Conservation (phyloP, 2,113 vertebrate species). For the Callochromis pleurospilus region DNA sequence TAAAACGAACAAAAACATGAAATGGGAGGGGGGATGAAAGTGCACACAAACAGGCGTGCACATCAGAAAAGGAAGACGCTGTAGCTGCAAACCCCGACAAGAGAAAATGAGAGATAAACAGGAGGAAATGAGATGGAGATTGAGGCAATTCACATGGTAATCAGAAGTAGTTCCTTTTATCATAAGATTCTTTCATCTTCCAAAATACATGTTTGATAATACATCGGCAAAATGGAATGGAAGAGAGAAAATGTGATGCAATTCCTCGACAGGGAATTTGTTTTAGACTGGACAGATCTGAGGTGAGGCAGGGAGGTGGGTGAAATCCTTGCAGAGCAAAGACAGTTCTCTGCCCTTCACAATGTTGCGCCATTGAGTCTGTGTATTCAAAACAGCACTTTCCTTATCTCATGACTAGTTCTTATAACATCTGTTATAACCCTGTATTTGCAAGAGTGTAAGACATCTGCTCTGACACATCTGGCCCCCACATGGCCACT, state of each 20-base stretch:
- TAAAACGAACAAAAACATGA: neutral
- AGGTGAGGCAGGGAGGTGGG: neutral
- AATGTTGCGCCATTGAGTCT: neutral
- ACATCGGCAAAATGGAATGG: neutral
- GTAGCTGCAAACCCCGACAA: neutral
- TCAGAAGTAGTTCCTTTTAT: constrained; percentile 47
- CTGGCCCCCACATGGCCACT: neutral
- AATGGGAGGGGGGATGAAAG: neutral
- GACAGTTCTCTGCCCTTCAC: neutral
- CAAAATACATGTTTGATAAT: constrained; percentile 30
- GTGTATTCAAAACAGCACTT: neutral
- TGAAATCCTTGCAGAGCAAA: neutral
- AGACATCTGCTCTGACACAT: neutral
- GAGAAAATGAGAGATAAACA: constrained; percentile 37
- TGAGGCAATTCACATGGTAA: constrained; percentile 46
- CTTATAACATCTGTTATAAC: neutral
- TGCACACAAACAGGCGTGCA: neutral
- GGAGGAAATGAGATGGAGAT: constrained; percentile 11
- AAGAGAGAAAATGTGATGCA: neutral
- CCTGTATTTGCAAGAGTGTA: neutral
- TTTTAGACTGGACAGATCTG: neutral
- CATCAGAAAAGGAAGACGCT: neutral
- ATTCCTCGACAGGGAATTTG: neutral
- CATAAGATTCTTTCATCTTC: constrained; percentile 55
- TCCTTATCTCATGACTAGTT: neutral